Percentiles rank a stretch among this genome's conserved stretches.
Conservation (phyloP, 2,888 invertebrate genomes). For the Pyrochroa serraticornis region DNA sequence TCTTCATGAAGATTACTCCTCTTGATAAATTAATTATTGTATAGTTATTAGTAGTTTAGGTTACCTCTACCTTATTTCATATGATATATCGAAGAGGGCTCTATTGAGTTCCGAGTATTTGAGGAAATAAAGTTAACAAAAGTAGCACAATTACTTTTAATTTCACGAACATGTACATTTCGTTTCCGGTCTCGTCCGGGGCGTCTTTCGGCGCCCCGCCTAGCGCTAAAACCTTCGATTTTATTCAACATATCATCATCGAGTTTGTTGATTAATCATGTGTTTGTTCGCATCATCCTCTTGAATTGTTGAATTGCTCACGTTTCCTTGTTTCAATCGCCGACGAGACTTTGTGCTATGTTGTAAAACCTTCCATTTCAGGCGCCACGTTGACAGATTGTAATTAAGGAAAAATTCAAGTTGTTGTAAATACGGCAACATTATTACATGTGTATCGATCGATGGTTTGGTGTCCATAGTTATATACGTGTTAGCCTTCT, state of each 20-base stretch:
- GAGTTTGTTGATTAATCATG: constrained; percentile 9
- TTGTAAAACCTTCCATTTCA: constrained; percentile 21
- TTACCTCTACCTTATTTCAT: constrained; percentile 50
- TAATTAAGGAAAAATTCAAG: constrained; percentile 23
- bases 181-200: constrained; percentile 9
- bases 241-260: constrained; percentile 27
- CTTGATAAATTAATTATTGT: constrained; percentile 53
- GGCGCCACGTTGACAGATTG: constrained; percentile 19
- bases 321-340: constrained; percentile 25
- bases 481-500: constrained; percentile 47
- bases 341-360: constrained; percentile 31
- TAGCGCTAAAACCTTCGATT: constrained; percentile 20
- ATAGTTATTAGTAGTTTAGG: constrained; percentile 56
- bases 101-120: constrained; percentile 53
- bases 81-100: constrained; percentile 47
- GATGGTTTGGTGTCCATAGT: constrained; percentile 53
- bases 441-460: constrained; percentile 49
- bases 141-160: constrained; percentile 59
- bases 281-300: constrained; percentile 1
- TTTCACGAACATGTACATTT: constrained; percentile 36
- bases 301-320: constrained; percentile 26
- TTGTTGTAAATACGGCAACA: constrained; percentile 55
- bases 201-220: neutral
- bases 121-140: constrained; percentile 52
- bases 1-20: constrained; percentile 50